Base-by-base conservation (phyloP, 2,113 vertebrate genomes). In the Cyphomyrus plagiostoma region DNA sequence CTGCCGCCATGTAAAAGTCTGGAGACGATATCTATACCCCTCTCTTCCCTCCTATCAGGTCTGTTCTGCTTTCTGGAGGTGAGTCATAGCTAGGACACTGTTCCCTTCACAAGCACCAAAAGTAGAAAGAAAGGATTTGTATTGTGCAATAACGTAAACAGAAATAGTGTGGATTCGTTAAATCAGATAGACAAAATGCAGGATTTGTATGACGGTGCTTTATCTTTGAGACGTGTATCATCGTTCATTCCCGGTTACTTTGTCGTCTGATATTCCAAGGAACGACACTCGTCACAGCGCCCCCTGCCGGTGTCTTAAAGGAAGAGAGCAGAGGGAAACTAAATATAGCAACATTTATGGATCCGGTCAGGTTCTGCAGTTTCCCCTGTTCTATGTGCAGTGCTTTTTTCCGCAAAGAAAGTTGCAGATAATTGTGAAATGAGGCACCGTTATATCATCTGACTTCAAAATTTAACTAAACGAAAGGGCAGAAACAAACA, bases 61-160 rank as follows among this genome's bases (percentile, higher is more conserved):
- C 84, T 80, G 62, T 46, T 74, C 58, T 89, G 39, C 88, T 90
- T 87, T 89, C 85, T 4, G 66, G 26, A 26, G 62, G 49, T 89
- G 83, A 90, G 66, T 90, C 90, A 89, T 5, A 46, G 84, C 52
- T 48, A 48, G 19, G 39, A 53, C 23, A 46, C 17, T 39, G 82
- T 42, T 42, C 58, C 21, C 39, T 58, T 17, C 49, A 17, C 39
- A 35, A 39, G 39, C 17, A 30, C 19, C 87, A 74, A 77, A 53
- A 86, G 58, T 50, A 85, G 87, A 89, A n/a, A 23, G 5, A 86
- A 50, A 82, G n/a, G 39, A 23, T 48, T 46, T 39, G 66, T 30
- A 9, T 52, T 15, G 88, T 52, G 74, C 30, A 74, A 7, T 83
- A 46, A 82, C 42, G 19, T 30, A 86, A 56, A 56, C 48, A 86